Conservation (phyloP, 2,888 invertebrate genomes). For the Diarsia brunnea region DNA sequence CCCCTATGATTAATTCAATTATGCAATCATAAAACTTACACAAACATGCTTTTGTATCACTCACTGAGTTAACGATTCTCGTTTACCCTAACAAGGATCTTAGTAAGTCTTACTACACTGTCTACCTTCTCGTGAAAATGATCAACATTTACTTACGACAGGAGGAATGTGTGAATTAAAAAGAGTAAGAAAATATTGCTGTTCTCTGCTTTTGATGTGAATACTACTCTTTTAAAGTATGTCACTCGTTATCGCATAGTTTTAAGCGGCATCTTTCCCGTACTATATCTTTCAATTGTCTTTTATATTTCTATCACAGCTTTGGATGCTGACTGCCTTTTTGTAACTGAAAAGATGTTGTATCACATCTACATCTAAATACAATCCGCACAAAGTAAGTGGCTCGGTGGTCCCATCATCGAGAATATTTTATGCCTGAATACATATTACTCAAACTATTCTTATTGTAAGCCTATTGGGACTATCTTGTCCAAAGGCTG, state of each 20-base stretch:
- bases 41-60: background rate
- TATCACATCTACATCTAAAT: background rate
- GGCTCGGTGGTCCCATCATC: background rate
- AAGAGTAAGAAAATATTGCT: background rate
- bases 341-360: background rate
- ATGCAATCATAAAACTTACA: constrained; percentile 6
- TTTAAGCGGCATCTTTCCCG: background rate
- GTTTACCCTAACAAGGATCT: background rate
- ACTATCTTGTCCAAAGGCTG: constrained; percentile 10
- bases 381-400: background rate
- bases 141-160: no score
- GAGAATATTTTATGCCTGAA: background rate
- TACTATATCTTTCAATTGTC: background rate
- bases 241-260: background rate
- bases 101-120: background rate
- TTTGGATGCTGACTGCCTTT: background rate
- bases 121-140: background rate
- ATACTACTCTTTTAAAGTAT: background rate
- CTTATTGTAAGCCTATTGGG: background rate
- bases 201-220: background rate
- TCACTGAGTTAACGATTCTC: background rate
- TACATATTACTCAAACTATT: background rate
- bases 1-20: constrained; percentile 32
- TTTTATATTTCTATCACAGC: background rate
- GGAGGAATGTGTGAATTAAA: background rate